Evolutionary conservation across 2,113 vertebrate species (phyloP), one percentile per base, ranked within the genome.

Genomic region (Antennarius striatus): DNA sequence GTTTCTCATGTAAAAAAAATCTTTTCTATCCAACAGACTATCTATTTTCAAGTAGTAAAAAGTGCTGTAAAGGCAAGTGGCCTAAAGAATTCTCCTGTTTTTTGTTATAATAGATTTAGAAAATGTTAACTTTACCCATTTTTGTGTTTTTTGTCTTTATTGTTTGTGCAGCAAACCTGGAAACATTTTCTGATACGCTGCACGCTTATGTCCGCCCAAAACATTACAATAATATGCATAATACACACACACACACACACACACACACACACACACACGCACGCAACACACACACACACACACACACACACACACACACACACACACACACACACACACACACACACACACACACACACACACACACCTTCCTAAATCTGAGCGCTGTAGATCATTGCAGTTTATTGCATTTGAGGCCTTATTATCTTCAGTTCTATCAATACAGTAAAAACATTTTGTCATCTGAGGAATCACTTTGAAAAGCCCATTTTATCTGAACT

Each of bases 1-100:
- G 2, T 42, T 42, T 42, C 2, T 39, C 29, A 69, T 64, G 67
- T 75, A 79, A 50, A 73, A 67, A 54, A 49, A 63, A 10, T 30
- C 12, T 32, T 47, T 63, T 14, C 32, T 10, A n/a, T n/a, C n/a
- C n/a, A n/a, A n/a, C n/a, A n/a, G n/a, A n/a, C 22, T 22, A 22
- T 22, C 22, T 22, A 22, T 22, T 22, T 22, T 22, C 22, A 22
- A 22, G 22, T 22, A 22, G 22, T 22, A 22, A 22, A 22, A 22
- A 22, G 22, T 22, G 22, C 22, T 22, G 22, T 22, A 22, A 22
- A 22, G 22, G 22, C 22, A 22, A 22, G 22, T 22, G 22, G 22
- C 22, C 22, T 22, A 22, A 22, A 22, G 22, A 22, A 22, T 22
- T 22, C 22, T 22, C 22, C 22, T 22, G 30, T 15, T 3, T 3